Percentiles rank a stretch among this genome's conserved stretches.
These are phyloP conservation scores for Pollenia griseotomentosa DNA, from an alignment of 2,888 invertebrate species.

Conservation along the genomic window DNA sequence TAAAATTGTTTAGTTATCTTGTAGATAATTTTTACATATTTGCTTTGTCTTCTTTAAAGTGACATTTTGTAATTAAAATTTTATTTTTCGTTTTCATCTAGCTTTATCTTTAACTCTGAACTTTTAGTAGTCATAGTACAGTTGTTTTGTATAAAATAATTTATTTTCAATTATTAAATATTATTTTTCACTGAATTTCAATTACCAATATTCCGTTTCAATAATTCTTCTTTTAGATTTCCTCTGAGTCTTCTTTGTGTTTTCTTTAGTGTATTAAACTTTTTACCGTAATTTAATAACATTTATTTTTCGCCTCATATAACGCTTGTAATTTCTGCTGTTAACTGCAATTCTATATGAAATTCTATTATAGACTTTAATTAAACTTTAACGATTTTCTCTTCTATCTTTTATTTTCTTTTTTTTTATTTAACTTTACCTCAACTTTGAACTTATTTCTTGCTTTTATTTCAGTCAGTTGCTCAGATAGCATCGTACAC, in stretches of 20 bases:
- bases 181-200: slow-evolving; percentile 19
- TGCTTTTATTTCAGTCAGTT: neutral
- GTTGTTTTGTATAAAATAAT: slow-evolving; percentile 31
- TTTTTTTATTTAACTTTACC: neutral
- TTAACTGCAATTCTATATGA: neutral
- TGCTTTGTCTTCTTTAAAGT: slow-evolving; percentile 55
- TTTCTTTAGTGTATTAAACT: neutral
- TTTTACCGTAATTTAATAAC: slow-evolving; percentile 52
- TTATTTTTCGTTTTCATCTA: neutral
- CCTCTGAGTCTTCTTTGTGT: neutral
- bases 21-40: slow-evolving; percentile 77
- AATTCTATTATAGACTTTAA: slow-evolving; percentile 55
- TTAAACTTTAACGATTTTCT: slow-evolving; percentile 66
- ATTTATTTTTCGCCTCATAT: slow-evolving; percentile 39
- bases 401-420: neutral
- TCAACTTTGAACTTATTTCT: slow-evolving; percentile 68
- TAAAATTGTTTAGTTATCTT: slow-evolving; percentile 79
- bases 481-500: neutral
- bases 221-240: neutral
- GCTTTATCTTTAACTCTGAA: neutral
- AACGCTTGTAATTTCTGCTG: slow-evolving; percentile 33
- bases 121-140: neutral
- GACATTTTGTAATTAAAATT: slow-evolving; percentile 63
- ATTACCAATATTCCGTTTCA: slow-evolving; percentile 31
- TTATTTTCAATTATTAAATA: slow-evolving; percentile 1